A percentile compares a stretch with the other conserved stretches of the same genome.
These are phyloP conservation scores for Mayetiola destructor DNA, from an alignment of 2,888 invertebrate genomes.

Conservation along the genomic window DNA sequence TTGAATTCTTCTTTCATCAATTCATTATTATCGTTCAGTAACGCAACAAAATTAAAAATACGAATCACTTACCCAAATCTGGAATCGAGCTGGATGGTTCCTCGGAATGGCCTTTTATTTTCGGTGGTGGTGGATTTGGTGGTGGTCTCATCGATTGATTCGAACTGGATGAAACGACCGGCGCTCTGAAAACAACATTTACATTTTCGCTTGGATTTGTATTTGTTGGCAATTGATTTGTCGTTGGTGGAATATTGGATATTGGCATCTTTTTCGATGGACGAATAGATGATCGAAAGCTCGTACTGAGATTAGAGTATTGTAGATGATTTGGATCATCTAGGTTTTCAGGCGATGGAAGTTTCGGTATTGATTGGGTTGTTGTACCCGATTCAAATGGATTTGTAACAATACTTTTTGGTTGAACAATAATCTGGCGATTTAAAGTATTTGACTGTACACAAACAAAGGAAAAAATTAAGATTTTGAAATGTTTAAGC, in stretches of 20 bases:
- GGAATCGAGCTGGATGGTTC: constrained; percentile 80
- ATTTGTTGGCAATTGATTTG: too few relatives aligned
- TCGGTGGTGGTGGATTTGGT: constrained; percentile 34
- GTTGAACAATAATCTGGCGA: constrained; percentile 4
- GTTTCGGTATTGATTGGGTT: too few relatives aligned
- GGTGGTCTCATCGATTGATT: constrained; percentile 32
- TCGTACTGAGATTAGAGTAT: too few relatives aligned
- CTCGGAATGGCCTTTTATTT: constrained; percentile 38
- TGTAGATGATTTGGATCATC: too few relatives aligned
- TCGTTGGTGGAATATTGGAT: not conserved
- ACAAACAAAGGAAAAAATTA: too few relatives aligned
- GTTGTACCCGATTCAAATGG: too few relatives aligned
- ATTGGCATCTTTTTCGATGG: not conserved
- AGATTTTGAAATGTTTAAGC: too few relatives aligned
- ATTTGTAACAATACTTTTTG: constrained; percentile 1
- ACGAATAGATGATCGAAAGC: too few relatives aligned
- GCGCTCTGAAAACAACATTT: constrained; percentile 25
- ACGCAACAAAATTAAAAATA: constrained; percentile 14
- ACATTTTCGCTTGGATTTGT: not conserved
- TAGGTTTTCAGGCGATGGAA: too few relatives aligned
- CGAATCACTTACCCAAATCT: constrained; percentile 58
- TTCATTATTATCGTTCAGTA: not conserved
- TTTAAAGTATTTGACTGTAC: not conserved
- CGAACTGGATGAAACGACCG: constrained; percentile 31
- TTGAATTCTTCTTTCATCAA: too few relatives aligned